Evolutionary conservation across 2,888 invertebrate species (phyloP).

Genomic region (Drosophila greeni): DNA sequence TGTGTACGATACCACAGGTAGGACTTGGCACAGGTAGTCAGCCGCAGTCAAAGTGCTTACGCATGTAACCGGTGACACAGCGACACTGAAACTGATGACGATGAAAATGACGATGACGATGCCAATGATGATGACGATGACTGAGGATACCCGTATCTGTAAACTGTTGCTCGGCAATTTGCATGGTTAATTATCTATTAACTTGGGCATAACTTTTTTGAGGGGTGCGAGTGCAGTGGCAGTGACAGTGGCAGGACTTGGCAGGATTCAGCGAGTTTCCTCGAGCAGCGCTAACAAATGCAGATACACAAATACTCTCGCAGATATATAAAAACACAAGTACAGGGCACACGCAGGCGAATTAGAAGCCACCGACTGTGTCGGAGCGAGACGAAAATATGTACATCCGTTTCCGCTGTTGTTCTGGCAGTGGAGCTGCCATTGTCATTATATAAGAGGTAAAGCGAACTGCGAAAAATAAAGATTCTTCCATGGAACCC

Average conservation of each 20-base stretch:
- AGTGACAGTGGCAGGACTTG: conserved; percentile 16
- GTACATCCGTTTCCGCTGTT: conserved; percentile 56
- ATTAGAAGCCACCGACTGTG: conserved; percentile 18
- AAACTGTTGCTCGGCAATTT: conserved; percentile 70
- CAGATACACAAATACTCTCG: conserved; percentile 24
- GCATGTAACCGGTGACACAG: conserved; percentile 40
- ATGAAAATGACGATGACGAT: conserved; percentile 43
- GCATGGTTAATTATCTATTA: conserved; percentile 74
- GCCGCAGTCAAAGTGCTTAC: conserved; percentile 44
- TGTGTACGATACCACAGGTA: conserved; percentile 1
- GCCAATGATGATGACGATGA: conserved; percentile 36
- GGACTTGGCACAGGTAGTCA: conserved; percentile 12
- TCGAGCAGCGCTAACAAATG: conserved; percentile 14
- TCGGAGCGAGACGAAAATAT: conserved; percentile 48
- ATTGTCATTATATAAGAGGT: conserved; percentile 46
- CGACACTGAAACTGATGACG: conserved; percentile 25
- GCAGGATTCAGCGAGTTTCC: conserved; percentile 8
- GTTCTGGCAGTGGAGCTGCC: conserved; percentile 37
- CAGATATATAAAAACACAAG: conserved; percentile 21
- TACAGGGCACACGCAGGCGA: conserved; percentile 12
- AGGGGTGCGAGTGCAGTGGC: conserved; percentile 13
- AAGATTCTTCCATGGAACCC: not conserved
- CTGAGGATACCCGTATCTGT: conserved; percentile 57
- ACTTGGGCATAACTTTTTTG: conserved; percentile 69
- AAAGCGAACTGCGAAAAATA: conserved; percentile 46